phyloP scores from a whole-genome alignment of 2,888 invertebrate species.

The Spialia ferax region DNA sequence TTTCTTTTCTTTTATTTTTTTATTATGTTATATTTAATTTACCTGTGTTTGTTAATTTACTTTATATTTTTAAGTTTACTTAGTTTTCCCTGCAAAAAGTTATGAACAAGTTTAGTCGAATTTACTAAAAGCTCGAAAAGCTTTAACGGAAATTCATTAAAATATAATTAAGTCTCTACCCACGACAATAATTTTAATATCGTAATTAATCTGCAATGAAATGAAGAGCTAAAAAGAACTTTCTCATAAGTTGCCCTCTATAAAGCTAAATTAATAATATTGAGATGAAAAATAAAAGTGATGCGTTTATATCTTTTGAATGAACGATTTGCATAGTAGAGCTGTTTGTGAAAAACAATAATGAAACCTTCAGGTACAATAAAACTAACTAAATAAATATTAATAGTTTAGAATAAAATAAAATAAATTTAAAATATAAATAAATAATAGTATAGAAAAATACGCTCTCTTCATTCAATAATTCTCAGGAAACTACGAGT shows the following conservation, averaged over 20 bases:
- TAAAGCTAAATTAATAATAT: neutral
- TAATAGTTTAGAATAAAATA: neutral
- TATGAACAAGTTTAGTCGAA: neutral
- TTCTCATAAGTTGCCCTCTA: neutral
- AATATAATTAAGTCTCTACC: too few species aligned
- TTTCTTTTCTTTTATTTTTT: slow-evolving; percentile 63
- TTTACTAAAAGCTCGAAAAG: slow-evolving; percentile 11
- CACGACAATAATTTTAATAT: neutral
- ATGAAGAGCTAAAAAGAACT: neutral
- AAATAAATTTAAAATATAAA: too few species aligned
- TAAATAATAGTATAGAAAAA: neutral
- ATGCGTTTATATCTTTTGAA: slow-evolving; percentile 29
- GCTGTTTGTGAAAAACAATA: neutral
- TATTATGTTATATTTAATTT: slow-evolving; percentile 37
- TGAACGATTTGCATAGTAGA: neutral
- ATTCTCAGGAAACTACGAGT: slow-evolving; percentile 4
- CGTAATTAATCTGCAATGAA: neutral
- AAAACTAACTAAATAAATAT: neutral
- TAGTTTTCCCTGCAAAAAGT: neutral
- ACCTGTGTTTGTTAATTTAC: slow-evolving; percentile 38
- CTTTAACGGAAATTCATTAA: neutral
- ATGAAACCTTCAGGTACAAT: too few species aligned
- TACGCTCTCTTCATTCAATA: neutral
- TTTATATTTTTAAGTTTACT: slow-evolving; percentile 15
- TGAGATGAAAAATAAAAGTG: slow-evolving; percentile 5